These are phyloP conservation scores for Aleadryas rufinucha DNA, from an alignment of 2,113 vertebrate genomes.

Conservation along the genomic window DNA sequence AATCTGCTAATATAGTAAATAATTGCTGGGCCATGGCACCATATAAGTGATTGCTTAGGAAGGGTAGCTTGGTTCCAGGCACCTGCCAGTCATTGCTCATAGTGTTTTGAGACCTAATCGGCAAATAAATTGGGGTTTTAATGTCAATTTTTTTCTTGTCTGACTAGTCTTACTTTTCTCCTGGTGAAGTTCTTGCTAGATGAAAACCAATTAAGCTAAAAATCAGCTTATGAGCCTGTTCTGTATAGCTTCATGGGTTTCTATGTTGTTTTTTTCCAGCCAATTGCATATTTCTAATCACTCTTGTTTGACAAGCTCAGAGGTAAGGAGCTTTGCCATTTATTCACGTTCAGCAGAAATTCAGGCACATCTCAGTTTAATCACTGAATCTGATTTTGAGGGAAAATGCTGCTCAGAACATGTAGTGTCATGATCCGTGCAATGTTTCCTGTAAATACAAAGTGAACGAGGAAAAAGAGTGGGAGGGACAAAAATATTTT, in stretches of 20 bases:
- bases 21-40: not conserved
- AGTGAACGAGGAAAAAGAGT: not conserved
- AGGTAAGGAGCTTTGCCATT: not conserved
- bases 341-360: not conserved
- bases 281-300: not conserved
- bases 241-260: not conserved
- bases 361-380: not conserved
- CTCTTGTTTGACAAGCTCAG: not conserved
- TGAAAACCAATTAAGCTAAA: not conserved
- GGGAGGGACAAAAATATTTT: not conserved
- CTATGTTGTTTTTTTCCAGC: not conserved
- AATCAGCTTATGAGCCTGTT: not conserved
- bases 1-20: not conserved
- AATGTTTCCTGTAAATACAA: not conserved
- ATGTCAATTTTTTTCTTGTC: not conserved
- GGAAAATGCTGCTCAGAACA: not conserved
- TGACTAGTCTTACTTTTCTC: not conserved
- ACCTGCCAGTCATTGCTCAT: not conserved
- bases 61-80: not conserved
- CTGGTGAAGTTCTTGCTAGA: not conserved
- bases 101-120: not conserved
- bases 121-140: not conserved
- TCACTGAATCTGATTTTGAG: not conserved
- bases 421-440: fast-evolving
- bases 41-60: not conserved